Conservation (phyloP, 2,797 vertebrate genomes). For the Meda fulgida region DNA sequence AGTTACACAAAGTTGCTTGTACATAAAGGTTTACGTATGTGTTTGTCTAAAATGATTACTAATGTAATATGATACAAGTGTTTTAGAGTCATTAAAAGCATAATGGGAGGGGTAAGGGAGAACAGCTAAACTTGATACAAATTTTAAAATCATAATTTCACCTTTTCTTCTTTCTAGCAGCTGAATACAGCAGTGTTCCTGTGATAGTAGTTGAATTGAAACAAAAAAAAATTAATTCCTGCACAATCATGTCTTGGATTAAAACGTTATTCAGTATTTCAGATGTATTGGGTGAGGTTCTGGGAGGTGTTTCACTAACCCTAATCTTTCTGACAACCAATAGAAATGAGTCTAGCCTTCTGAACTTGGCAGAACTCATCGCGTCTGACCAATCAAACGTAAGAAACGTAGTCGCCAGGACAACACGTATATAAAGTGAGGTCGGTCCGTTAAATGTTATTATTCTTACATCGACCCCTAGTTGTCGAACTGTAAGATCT, state of each 20-base stretch:
- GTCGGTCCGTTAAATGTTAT: slow-evolving; percentile 59
- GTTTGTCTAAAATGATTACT: neutral
- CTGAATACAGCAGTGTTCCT: neutral
- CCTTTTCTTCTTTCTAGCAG: neutral
- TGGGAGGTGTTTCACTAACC: slow-evolving; percentile 46
- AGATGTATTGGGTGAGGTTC: slow-evolving; percentile 69
- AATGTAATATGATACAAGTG: neutral
- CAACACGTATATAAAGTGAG: slow-evolving; percentile 65
- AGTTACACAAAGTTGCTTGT: slow-evolving; percentile 18
- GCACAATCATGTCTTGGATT: neutral
- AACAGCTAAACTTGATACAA: neutral
- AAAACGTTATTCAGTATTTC: slow-evolving; percentile 34
- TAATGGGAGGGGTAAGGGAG: neutral
- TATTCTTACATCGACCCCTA: slow-evolving; percentile 79
- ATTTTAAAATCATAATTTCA: neutral
- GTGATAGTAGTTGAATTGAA: neutral
- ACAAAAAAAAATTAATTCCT: neutral
- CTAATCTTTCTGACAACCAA: slow-evolving; percentile 59
- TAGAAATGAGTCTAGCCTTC: slow-evolving; percentile 41
- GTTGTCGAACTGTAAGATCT: slow-evolving; percentile 77
- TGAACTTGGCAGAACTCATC: slow-evolving; percentile 30
- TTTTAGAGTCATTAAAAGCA: neutral
- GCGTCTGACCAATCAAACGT: slow-evolving; percentile 64
- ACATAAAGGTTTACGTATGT: neutral
- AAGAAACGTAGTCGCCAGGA: slow-evolving; percentile 51